Conservation (phyloP, 2,888 invertebrate species). For the Machimus rusticus region DNA sequence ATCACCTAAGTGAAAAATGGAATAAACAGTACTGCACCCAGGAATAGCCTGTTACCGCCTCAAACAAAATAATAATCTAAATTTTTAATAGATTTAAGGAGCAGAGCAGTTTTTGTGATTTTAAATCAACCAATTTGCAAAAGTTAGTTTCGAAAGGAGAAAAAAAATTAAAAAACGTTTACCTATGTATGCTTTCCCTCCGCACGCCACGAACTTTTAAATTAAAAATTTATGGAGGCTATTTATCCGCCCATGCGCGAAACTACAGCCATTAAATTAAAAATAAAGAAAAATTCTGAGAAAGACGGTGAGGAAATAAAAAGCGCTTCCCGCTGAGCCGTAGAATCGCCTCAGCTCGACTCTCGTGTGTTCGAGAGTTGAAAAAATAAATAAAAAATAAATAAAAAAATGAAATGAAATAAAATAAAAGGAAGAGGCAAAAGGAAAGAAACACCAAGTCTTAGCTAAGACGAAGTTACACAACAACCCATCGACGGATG, state of each 20-base stretch:
- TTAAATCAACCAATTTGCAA: neutral
- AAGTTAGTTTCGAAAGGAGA: neutral
- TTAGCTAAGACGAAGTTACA: constrained; percentile 21
- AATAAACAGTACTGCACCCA: neutral
- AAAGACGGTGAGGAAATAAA: neutral
- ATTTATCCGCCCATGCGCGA: constrained; percentile 29
- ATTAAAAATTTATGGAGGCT: neutral
- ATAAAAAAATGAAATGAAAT: neutral
- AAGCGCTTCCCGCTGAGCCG: neutral
- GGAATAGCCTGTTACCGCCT: neutral
- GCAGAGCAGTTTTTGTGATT: neutral
- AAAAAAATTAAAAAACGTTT: neutral
- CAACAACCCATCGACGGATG: neutral
- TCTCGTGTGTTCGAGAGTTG: neutral
- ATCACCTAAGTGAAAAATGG: neutral
- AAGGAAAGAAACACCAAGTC: constrained; percentile 5
- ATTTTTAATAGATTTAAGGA: neutral
- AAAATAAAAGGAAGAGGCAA: neutral
- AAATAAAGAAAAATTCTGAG: constrained; percentile 8
- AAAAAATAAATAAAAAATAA: too few species aligned
- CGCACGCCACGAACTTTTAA: neutral
- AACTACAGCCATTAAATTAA: constrained; percentile 23
- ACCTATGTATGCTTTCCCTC: neutral
- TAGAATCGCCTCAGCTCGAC: neutral
- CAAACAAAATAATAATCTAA: neutral